Evolutionary conservation across 2,888 invertebrate species (phyloP).

Genomic region (Clepsis dumicolana): DNA sequence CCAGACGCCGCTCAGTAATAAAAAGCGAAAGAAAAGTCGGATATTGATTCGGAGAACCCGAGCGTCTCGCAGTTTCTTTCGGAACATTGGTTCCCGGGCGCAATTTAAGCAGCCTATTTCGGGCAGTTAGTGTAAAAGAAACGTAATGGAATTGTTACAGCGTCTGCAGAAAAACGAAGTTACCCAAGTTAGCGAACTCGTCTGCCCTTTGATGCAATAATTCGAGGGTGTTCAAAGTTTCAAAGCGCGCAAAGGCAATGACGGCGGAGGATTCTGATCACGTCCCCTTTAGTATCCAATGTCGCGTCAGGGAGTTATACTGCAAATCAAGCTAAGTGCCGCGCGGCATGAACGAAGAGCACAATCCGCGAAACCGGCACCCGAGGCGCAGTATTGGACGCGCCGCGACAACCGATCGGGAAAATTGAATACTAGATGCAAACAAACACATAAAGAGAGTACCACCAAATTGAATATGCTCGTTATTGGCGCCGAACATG

Average conservation of each 20-base stretch:
- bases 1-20: conserved; percentile 47
- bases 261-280: conserved; percentile 54
- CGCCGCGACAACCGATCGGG: conserved; percentile 34
- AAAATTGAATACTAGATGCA: conserved; percentile 36
- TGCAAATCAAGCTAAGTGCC: conserved; percentile 64
- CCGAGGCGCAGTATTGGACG: conserved; percentile 43
- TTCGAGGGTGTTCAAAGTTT: conserved; percentile 32
- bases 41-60: conserved; percentile 21
- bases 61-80: conserved; percentile 11
- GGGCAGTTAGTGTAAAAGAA: not conserved
- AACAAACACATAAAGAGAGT: conserved; percentile 28
- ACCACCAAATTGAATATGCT: conserved; percentile 10
- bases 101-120: conserved; percentile 20
- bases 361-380: conserved; percentile 51
- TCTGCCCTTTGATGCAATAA: conserved; percentile 39
- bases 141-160: conserved; percentile 17
- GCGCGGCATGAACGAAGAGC: conserved; percentile 50
- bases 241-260: conserved; percentile 24
- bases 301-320: conserved; percentile 56
- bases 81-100: not conserved
- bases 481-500: conserved; percentile 27
- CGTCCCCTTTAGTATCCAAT: conserved; percentile 58
- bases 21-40: conserved; percentile 8
- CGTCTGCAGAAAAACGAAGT: conserved; percentile 24
- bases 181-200: conserved; percentile 18